Percentiles rank a stretch among this genome's conserved stretches.
Conservation (phyloP, 2,113 vertebrate species). For the Odontophorus gujanensis region DNA sequence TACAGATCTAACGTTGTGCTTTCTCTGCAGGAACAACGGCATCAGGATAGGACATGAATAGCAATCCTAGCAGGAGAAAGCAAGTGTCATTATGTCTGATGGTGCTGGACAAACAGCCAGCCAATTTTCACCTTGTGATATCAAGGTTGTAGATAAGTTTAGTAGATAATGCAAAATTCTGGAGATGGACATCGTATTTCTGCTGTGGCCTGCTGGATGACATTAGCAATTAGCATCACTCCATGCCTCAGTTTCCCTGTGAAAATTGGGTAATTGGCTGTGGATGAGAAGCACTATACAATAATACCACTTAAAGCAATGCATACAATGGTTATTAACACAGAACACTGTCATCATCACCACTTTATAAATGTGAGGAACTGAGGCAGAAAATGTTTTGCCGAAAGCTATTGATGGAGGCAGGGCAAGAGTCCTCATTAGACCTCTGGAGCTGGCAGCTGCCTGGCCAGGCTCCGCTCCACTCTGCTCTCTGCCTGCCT, state of each 20-base stretch:
- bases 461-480: background rate
- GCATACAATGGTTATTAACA: background rate
- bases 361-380: slow-evolving; percentile 28
- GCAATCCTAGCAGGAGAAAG: background rate
- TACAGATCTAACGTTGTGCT: slow-evolving; percentile 23
- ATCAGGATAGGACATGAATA: background rate
- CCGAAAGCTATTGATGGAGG: slow-evolving; percentile 33
- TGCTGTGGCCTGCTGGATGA: background rate
- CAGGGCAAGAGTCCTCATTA: slow-evolving; percentile 29
- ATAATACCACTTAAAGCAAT: slow-evolving; percentile 17
- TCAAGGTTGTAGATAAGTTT: background rate
- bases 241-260: slow-evolving; percentile 18
- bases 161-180: background rate
- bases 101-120: slow-evolving; percentile 1
- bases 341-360: background rate
- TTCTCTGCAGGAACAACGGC: slow-evolving; percentile 38
- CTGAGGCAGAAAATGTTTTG: slow-evolving; percentile 61
- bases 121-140: background rate
- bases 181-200: background rate
- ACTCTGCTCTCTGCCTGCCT: background rate
- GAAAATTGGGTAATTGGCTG: background rate
- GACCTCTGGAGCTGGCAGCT: background rate
- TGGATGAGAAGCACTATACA: slow-evolving; percentile 15
- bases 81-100: background rate
- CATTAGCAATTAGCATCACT: background rate